Percentiles rank a stretch among this genome's conserved stretches.
Conservation (phyloP, 2,113 vertebrate genomes). For the Sardina pilchardus region DNA sequence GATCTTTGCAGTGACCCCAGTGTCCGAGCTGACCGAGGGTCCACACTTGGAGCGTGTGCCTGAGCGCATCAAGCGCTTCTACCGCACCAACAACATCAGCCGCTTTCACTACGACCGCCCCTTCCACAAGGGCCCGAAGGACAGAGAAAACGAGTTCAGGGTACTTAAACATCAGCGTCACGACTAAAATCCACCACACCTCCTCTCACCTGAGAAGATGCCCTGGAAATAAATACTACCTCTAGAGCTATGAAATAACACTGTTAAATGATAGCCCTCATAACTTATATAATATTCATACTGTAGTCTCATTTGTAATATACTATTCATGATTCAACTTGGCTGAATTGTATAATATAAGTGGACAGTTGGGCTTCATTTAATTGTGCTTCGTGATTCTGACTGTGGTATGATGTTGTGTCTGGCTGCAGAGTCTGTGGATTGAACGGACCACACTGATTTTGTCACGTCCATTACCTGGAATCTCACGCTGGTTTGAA, state of each 20-base stretch:
- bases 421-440: constrained; percentile 89
- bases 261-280: neutral
- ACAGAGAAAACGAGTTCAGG: constrained; percentile 98
- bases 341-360: neutral
- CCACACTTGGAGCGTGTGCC: constrained; percentile 94
- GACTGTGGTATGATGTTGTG: neutral
- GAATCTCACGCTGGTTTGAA: constrained; percentile 98
- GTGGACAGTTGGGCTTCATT: neutral
- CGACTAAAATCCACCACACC: neutral
- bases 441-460: constrained; percentile 95
- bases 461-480: constrained; percentile 91
- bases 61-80: constrained; percentile 97
- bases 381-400: neutral
- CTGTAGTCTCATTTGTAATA: no score
- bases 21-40: constrained; percentile 85
- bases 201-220: neutral
- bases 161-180: constrained; percentile 56
- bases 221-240: neutral
- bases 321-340: neutral
- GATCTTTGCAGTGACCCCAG: constrained; percentile 94
- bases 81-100: constrained; percentile 92
- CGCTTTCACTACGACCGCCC: constrained; percentile 97
- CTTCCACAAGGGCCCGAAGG: constrained; percentile 94
- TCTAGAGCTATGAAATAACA: neutral
- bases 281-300: no score